Conservation (phyloP, 2,888 invertebrate genomes). For the Leistus spinibarbis region DNA sequence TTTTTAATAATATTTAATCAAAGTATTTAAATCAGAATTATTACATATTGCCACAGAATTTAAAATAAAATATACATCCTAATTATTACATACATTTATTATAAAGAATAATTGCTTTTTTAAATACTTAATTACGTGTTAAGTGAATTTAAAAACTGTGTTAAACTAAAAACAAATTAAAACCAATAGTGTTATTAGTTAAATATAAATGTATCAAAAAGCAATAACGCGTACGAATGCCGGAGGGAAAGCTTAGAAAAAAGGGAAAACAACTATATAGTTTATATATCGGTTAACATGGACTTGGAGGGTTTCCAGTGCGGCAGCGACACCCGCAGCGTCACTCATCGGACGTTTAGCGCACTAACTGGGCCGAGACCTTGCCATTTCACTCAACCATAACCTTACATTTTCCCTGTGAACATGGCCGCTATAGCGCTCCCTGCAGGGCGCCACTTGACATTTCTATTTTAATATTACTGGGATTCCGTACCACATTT, state of each 20-base stretch:
- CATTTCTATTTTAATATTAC: neutral
- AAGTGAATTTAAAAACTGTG: too few species aligned
- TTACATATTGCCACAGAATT: too few species aligned
- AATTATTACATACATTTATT: too few species aligned
- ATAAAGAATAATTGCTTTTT: too few species aligned
- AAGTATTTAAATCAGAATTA: too few species aligned
- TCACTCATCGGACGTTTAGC: neutral
- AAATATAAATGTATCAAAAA: too few species aligned
- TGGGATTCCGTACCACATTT: neutral
- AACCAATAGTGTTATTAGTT: too few species aligned
- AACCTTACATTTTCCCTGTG: neutral
- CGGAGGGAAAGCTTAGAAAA: neutral
- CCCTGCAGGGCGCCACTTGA: neutral
- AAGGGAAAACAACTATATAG: neutral
- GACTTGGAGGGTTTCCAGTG: conserved; percentile 22
- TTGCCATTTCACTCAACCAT: conserved; percentile 23
- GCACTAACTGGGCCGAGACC: conserved; percentile 3
- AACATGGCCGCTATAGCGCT: neutral
- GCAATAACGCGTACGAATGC: too few species aligned
- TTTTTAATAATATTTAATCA: too few species aligned
- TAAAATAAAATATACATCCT: too few species aligned
- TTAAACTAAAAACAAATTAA: too few species aligned
- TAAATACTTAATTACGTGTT: too few species aligned
- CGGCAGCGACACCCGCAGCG: neutral
- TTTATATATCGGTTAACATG: conserved; percentile 30